Evolutionary conservation across 2,113 vertebrate species (phyloP).

Genomic region (Microcebus lehilahytsara): DNA sequence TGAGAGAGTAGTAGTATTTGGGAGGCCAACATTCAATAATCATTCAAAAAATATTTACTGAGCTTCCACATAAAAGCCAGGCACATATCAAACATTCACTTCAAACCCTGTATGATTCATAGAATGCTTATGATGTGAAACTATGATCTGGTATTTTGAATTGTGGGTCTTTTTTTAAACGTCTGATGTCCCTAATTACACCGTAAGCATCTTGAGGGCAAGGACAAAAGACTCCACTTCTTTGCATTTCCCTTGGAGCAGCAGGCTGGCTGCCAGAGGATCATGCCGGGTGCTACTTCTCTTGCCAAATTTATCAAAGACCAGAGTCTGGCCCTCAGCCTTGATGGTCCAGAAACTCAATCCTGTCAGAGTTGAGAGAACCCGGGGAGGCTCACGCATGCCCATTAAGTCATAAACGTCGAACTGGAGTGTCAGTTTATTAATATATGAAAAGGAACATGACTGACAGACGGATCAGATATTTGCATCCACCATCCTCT

Average conservation of each 20-base stretch:
- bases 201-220: not conserved
- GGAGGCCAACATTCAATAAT: not conserved
- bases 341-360: slow-evolving; percentile 41
- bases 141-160: not conserved
- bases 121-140: not conserved
- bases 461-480: not conserved
- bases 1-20: not conserved
- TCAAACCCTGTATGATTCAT: not conserved
- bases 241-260: slow-evolving; percentile 1
- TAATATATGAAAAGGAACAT: not conserved
- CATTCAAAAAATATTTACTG: not conserved
- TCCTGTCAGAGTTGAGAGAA: slow-evolving; percentile 16
- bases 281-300: not conserved
- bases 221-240: slow-evolving; percentile 4
- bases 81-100: not conserved
- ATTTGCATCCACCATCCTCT: not conserved
- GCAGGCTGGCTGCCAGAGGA: not conserved
- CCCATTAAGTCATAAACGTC: not conserved
- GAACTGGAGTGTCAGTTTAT: not conserved
- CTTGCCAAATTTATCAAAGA: slow-evolving; percentile 32
- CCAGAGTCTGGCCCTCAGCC: slow-evolving; percentile 32
- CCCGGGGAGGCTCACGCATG: not conserved
- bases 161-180: not conserved
- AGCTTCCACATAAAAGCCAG: not conserved
- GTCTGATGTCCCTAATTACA: not conserved